These are phyloP conservation scores for Drosophila parabipectinata DNA, from an alignment of 1,140 invertebrate species.

Conservation along the genomic window DNA sequence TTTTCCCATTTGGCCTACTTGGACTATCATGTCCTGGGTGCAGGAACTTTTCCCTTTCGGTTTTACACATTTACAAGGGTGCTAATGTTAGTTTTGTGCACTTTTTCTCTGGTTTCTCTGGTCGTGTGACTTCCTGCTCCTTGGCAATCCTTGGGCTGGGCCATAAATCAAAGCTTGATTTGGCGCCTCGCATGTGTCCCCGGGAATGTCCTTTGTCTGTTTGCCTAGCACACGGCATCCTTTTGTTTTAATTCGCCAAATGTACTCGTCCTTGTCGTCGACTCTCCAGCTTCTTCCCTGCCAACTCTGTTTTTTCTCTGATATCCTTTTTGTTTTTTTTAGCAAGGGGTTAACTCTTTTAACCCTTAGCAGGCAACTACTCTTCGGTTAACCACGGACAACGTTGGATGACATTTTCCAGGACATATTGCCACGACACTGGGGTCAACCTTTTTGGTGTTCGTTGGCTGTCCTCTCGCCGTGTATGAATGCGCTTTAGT, in stretches of 20 bases:
- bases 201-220: conserved; percentile 66
- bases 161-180: conserved; percentile 80
- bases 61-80: conserved; percentile 80
- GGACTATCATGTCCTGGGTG: conserved; percentile 8
- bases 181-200: conserved; percentile 68
- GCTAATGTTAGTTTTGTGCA: conserved; percentile 77
- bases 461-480: conserved; percentile 51
- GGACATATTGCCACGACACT: conserved; percentile 75
- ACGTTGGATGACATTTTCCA: conserved; percentile 63
- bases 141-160: conserved; percentile 62
- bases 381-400: conserved; percentile 74
- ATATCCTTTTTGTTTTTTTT: conserved; percentile 53
- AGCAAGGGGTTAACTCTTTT: conserved; percentile 71
- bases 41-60: conserved; percentile 60
- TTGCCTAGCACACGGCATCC: conserved; percentile 73
- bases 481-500: conserved; percentile 17
- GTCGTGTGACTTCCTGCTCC: conserved; percentile 33
- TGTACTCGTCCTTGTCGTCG: conserved; percentile 60
- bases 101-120: conserved; percentile 37
- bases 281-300: conserved; percentile 21
- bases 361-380: conserved; percentile 70
- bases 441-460: conserved; percentile 80
- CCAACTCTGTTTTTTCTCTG: conserved; percentile 9
- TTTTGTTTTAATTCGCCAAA: conserved; percentile 80
- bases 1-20: conserved; percentile 11